Evolutionary conservation across 2,797 vertebrate species (phyloP).

Genomic region (Esox lucius): DNA sequence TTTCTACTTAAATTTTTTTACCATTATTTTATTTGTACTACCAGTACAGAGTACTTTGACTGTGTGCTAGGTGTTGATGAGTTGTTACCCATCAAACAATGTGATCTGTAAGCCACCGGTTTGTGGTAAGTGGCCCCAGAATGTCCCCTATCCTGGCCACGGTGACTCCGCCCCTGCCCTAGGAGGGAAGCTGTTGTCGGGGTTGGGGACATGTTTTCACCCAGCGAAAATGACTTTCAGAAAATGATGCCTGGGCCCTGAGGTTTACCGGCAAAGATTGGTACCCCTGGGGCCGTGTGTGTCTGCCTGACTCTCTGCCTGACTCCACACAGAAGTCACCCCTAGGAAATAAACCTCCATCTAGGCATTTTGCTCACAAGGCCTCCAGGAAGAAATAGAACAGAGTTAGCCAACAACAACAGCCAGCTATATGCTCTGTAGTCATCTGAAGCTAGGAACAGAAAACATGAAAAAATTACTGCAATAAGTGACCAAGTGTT

Average conservation of each 20-base stretch:
- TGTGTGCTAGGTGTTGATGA: no score
- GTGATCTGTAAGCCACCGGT: not conserved
- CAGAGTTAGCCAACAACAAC: not conserved
- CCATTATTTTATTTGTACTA: no score
- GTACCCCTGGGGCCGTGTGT: not conserved
- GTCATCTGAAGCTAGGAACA: not conserved
- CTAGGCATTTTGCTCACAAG: not conserved
- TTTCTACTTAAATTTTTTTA: no score
- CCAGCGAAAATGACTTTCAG: not conserved
- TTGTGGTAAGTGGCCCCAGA: not conserved
- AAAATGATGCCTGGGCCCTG: not conserved
- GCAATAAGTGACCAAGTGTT: not conserved
- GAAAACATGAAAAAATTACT: not conserved
- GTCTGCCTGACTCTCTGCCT: not conserved
- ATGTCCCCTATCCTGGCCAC: not conserved
- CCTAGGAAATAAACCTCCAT: slow-evolving; percentile 2
- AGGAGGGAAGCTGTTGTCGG: not conserved
- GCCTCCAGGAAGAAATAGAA: not conserved
- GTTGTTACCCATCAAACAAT: no score
- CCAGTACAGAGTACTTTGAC: no score
- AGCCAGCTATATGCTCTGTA: not conserved
- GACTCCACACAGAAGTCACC: slow-evolving; percentile 5
- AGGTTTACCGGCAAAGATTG: not conserved
- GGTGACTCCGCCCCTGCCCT: not conserved
- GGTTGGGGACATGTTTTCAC: not conserved